A percentile compares a stretch with the other conserved stretches of the same genome.
Conservation (phyloP, 2,797 vertebrate genomes). For the Microcaecilia unicolor region DNA sequence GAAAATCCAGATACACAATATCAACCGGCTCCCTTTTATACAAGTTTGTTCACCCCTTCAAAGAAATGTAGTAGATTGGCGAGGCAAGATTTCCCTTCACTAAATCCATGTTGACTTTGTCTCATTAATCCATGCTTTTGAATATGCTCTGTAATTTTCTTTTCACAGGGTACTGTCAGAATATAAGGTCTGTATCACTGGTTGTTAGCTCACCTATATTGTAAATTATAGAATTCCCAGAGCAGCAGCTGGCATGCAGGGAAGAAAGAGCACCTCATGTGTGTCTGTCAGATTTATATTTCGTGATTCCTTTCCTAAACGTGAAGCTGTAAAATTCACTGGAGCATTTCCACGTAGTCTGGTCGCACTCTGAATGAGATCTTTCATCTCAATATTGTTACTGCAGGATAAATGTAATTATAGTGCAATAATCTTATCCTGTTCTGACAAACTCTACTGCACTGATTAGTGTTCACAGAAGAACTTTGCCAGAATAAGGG, state of each 20-base stretch:
- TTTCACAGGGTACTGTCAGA: constrained; percentile 13
- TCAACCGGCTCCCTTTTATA: no score
- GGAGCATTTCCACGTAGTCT: background rate
- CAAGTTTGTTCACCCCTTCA: no score
- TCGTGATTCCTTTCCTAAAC: constrained; percentile 5
- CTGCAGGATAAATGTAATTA: background rate
- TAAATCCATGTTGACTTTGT: no score
- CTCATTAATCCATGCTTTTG: no score
- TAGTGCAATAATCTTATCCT: background rate
- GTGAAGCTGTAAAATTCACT: constrained; percentile 4
- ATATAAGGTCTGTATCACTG: constrained; percentile 1
- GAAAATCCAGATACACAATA: no score
- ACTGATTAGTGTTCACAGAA: background rate
- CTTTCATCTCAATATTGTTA: constrained; percentile 5
- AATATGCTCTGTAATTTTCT: no score
- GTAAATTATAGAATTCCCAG: constrained; percentile 7
- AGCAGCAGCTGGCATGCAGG: constrained; percentile 7
- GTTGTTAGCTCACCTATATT: background rate
- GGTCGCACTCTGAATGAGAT: constrained; percentile 1
- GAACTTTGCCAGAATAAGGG: no score
- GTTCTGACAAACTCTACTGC: background rate
- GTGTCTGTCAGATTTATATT: background rate
- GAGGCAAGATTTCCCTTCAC: no score
- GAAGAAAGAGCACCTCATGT: constrained; percentile 8
- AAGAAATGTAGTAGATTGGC: no score